Percentiles rank a stretch among this genome's conserved stretches.
phyloP scores from a whole-genome alignment of 1,140 invertebrate genomes.

The Lasaia peninsularis region DNA sequence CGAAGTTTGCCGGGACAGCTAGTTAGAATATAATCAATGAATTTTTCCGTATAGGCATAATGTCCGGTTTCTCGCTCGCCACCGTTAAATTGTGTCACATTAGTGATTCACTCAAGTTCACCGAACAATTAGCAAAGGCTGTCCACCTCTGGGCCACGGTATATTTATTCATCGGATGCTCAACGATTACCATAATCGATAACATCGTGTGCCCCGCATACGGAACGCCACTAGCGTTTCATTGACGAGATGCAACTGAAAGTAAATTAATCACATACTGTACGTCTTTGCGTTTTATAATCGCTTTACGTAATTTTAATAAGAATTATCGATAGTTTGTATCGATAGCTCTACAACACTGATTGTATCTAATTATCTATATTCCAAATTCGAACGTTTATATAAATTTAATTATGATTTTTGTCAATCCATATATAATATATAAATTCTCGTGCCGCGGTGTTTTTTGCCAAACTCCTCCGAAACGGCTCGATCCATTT shows the following conservation, averaged over 20 bases:
- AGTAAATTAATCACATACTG: not conserved
- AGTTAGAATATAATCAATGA: conserved; percentile 10
- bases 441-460: no score
- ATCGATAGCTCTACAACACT: not conserved
- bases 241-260: conserved; percentile 8
- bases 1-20: no score
- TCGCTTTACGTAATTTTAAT: not conserved
- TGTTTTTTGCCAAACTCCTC: no score
- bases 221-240: not conserved
- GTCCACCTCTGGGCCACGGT: conserved; percentile 66
- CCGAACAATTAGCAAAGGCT: conserved; percentile 74
- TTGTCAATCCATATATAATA: no score
- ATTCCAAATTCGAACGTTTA: no score
- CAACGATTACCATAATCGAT: conserved; percentile 25
- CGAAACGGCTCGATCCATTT: no score
- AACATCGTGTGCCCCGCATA: conserved; percentile 5
- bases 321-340: not conserved
- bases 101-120: conserved; percentile 68
- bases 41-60: conserved; percentile 39
- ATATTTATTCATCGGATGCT: conserved; percentile 75
- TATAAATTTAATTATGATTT: no score
- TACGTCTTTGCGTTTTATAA: not conserved
- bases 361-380: no score
- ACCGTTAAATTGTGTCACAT: conserved; percentile 56
- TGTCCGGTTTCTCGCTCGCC: conserved; percentile 35